Base-by-base conservation (phyloP, 35 echinoderm and acorn worm genomes). In the Eucidaris tribuloides region DNA sequence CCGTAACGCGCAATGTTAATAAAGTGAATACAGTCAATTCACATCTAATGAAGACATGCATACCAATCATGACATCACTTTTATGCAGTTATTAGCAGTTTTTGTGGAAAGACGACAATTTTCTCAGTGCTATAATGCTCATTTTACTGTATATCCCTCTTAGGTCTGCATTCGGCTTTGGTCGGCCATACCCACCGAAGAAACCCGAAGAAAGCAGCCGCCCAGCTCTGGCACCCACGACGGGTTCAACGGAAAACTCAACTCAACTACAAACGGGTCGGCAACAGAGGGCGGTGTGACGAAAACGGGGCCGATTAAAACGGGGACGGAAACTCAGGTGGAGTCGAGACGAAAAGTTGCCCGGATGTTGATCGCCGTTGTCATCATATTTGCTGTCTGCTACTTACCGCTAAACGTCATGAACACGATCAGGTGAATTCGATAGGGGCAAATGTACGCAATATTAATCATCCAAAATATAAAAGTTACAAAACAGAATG, bases 351-450 rank as follows among this genome's bases (percentile, higher is more conserved):
- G 91, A 17, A 99, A 99, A 77, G 91, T 99, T 13, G 96, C 96
- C 18, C 86, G 90, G 76, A 99, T 99, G 96, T 45, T 99, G 30
- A 93, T 99, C 22, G 83, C 90, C 14, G 96, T 99, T 7, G 96
- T 91, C 24, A 11, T 93, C 37, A 89, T 93, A 33, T 99, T 89
- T 65, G 91, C 87, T 13, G 45, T 93, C 17, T 99, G 96, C 58
- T 88, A 93, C 40, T 62, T 99, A 5, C 96, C 96, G 1, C 70
- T 93, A 27, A 83, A 82, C 7, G 68, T 93, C n/a, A 33, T 85
- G 9, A 93, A 93, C 45, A 34, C 82, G 4, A 46, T 88, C 36
- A 79, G 77, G 85, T 88, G n/a, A n/a, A n/a, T n/a, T n/a, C n/a
- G n/a, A n/a, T n/a, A n/a, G n/a, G n/a, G n/a, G n/a, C n/a, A n/a